A percentile compares a stretch with the other conserved stretches of the same genome.
Evolutionary conservation across 2,113 vertebrate species (phyloP).

Genomic region (Python bivittatus): DNA sequence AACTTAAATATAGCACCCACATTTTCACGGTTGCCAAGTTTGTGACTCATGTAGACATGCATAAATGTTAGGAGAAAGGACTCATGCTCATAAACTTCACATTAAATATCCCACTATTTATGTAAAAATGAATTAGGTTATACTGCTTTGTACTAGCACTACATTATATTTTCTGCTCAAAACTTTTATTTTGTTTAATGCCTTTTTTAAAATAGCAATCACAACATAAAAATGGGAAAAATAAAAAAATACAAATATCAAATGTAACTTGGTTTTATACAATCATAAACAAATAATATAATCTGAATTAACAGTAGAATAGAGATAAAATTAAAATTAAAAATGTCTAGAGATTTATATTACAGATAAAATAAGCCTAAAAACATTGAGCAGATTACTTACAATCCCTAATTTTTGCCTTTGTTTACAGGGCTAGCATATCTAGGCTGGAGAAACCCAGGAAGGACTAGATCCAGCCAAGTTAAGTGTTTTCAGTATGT

Average conservation of each 20-base stretch:
- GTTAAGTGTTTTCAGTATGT: background rate
- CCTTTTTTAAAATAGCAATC: background rate
- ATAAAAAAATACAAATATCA: slow-evolving; percentile 1
- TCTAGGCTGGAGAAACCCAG: background rate
- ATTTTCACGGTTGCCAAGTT: background rate
- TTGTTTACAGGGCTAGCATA: background rate
- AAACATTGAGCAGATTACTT: background rate
- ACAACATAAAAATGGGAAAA: background rate
- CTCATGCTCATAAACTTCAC: slow-evolving; percentile 26
- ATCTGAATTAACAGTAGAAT: background rate
- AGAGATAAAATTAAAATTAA: background rate
- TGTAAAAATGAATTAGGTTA: background rate
- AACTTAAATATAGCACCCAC: slow-evolving; percentile 4
- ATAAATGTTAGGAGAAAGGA: slow-evolving; percentile 1
- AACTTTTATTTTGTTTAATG: background rate
- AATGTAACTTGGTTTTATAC: background rate
- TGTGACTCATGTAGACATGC: slow-evolving; percentile 4
- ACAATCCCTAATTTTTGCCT: background rate
- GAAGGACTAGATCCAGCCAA: background rate
- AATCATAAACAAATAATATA: background rate
- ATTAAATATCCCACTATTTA: slow-evolving; percentile 6
- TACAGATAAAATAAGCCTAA: background rate
- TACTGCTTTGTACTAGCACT: background rate
- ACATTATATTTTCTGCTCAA: slow-evolving; percentile 25
- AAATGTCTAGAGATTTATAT: background rate